These are phyloP conservation scores for Hippopotamus amphibius DNA, from an alignment of 2,113 vertebrate species.

Conservation along the genomic window DNA sequence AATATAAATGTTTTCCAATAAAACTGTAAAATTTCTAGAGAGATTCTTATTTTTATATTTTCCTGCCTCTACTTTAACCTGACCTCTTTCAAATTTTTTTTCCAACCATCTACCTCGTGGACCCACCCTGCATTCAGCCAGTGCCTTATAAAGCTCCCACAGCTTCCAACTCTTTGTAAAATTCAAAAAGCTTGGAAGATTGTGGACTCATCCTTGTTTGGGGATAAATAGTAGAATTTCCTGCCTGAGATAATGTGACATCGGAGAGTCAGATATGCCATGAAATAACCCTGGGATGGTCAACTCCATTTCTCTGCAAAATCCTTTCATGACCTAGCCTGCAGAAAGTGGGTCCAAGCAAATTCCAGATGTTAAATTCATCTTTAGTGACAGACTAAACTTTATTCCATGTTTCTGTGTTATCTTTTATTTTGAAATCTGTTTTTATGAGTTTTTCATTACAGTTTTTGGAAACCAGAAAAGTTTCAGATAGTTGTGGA, in stretches of 20 bases:
- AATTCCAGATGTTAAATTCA: conserved; percentile 36
- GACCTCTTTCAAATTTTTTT: background rate
- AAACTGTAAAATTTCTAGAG: background rate
- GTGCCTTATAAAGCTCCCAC: background rate
- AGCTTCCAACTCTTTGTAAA: conserved; percentile 8
- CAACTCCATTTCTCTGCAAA: background rate
- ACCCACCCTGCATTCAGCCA: background rate
- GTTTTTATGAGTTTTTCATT: background rate
- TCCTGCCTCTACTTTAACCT: background rate
- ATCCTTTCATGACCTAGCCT: background rate
- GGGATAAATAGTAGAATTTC: conserved; percentile 24
- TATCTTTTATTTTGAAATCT: background rate
- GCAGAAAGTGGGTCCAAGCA: background rate
- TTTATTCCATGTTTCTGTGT: background rate
- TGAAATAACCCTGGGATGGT: background rate
- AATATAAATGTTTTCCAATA: conserved; percentile 24
- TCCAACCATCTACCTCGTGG: background rate
- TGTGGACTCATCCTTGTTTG: background rate
- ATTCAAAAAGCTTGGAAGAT: conserved; percentile 36
- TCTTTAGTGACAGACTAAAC: background rate
- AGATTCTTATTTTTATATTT: conserved; percentile 2
- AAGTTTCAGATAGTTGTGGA: background rate
- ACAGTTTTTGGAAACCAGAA: conserved; percentile 17
- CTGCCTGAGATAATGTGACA: background rate
- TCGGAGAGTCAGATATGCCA: background rate